Base-by-base conservation (phyloP, 1,140 invertebrate genomes). In the Ganaspis sp. region DNA sequence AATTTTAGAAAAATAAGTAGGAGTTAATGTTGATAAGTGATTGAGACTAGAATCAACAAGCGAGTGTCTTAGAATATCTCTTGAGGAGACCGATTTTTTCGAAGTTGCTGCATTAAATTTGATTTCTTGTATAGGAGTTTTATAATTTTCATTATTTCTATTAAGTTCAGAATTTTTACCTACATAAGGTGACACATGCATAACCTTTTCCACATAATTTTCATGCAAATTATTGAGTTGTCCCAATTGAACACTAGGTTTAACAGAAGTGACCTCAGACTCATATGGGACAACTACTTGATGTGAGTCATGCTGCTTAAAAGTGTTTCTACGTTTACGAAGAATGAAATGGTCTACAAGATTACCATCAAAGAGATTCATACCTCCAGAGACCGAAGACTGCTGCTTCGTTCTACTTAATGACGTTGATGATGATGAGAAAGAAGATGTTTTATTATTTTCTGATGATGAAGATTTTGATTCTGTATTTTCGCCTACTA, bases 401-500 rank as follows among this genome's bases (percentile, higher is more conserved):
- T 90, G 90, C 83, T 92, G 93, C 77, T 93, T 91, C 23, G 93
- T 91, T 87, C 91, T 90, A 58, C 88, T 88, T 77, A 80, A 89
- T 4, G 90, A 87, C 73, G 94, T 90, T 80, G 93, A 92, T 80
- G 94, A 93, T 82, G 94, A 92, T 38, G 93, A 90, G 74, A 93
- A 80, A 38, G 90, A 87, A 73, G 93, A 91, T 64, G 94, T 93
- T 85, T 93, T 93, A 86, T 94, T 95, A 72, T 91, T 93, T 81
- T 94, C 92, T 29, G 93, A 90, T 70, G 92, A 92, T 78, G 92
- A 92, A 73, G 92, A 88, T 90, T 95, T 95, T 45, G 94, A 76
- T 92, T 95, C 94, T 12, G 92, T 90, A 78, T 93, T 93, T 82
- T 95, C 95, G 82, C 95, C 95, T 72, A 97, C 96, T 84, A 97